Percentiles rank a stretch among this genome's conserved stretches.
Conservation (phyloP, 2,888 invertebrate genomes). For the Seira musarum region DNA sequence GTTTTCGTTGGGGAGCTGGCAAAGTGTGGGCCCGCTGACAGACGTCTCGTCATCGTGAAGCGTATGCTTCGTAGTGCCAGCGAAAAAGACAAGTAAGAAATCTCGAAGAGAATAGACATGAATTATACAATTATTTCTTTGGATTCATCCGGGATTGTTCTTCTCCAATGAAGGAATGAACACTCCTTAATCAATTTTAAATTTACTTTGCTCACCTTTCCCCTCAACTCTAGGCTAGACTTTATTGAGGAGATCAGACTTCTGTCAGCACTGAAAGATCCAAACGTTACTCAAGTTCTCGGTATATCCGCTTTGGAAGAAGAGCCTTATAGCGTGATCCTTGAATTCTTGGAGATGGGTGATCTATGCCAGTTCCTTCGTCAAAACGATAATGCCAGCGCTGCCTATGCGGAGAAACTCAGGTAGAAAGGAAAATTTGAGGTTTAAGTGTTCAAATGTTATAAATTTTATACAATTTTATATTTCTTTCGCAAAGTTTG, state of each 20-base stretch:
- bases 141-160: no score
- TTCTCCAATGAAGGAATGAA: neutral
- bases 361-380: conserved; percentile 83
- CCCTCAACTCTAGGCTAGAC: no score
- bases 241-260: conserved; percentile 90
- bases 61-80: conserved; percentile 85
- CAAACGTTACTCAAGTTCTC: conserved; percentile 87
- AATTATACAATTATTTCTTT: no score
- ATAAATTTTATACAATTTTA: no score
- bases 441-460: no score
- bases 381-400: conserved; percentile 71
- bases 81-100: conserved; percentile 83
- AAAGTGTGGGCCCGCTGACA: conserved; percentile 71
- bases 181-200: no score
- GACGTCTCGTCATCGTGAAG: conserved; percentile 88
- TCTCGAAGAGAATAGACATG: conserved; percentile 40
- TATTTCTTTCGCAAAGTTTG: no score
- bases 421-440: no score
- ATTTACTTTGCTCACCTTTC: conserved; percentile 70
- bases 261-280: conserved; percentile 86
- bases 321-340: conserved; percentile 88
- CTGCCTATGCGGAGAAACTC: conserved; percentile 64
- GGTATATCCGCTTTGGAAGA: conserved; percentile 86
- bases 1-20: conserved; percentile 69
- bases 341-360: conserved; percentile 90